phyloP scores from a whole-genome alignment of 2,888 invertebrate species.

The Chymomyza procnemis region DNA sequence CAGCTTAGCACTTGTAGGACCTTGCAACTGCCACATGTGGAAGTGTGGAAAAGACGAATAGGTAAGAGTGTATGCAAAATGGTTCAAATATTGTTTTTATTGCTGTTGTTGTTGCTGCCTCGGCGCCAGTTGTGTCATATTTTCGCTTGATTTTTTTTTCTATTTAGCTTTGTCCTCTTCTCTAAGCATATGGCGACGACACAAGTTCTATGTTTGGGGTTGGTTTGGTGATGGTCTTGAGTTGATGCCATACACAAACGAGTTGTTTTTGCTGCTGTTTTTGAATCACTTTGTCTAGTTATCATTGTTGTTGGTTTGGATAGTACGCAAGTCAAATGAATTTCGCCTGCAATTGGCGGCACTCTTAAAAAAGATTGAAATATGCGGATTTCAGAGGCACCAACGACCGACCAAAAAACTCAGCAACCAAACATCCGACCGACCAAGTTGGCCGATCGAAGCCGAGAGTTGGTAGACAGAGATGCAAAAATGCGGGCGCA shows the following conservation, averaged over 20 bases:
- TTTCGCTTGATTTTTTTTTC: constrained; percentile 30
- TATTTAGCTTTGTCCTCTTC: constrained; percentile 9
- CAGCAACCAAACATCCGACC: constrained; percentile 13
- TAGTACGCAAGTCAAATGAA: constrained; percentile 36
- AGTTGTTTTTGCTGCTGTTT: constrained; percentile 35
- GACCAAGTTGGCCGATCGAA: background rate
- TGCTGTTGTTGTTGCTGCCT: constrained; percentile 13
- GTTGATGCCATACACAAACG: constrained; percentile 55
- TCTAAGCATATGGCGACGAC: background rate
- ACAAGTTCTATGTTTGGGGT: background rate
- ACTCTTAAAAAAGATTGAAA: constrained; percentile 51
- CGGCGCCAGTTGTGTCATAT: constrained; percentile 54
- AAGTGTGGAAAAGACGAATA: background rate
- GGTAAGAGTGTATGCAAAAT: background rate
- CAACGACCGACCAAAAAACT: constrained; percentile 21
- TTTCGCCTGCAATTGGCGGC: constrained; percentile 39
- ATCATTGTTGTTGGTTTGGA: constrained; percentile 27
- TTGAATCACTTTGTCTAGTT: constrained; percentile 28
- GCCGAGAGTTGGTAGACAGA: background rate
- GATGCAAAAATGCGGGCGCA: constrained; percentile 50
- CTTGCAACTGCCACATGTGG: constrained; percentile 8
- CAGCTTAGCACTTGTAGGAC: constrained; percentile 6
- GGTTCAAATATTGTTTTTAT: background rate
- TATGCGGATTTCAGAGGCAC: constrained; percentile 37
- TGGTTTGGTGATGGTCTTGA: constrained; percentile 27